phyloP scores from a whole-genome alignment of 1,140 invertebrate genomes.

The Caenorhabditis latens region DNA sequence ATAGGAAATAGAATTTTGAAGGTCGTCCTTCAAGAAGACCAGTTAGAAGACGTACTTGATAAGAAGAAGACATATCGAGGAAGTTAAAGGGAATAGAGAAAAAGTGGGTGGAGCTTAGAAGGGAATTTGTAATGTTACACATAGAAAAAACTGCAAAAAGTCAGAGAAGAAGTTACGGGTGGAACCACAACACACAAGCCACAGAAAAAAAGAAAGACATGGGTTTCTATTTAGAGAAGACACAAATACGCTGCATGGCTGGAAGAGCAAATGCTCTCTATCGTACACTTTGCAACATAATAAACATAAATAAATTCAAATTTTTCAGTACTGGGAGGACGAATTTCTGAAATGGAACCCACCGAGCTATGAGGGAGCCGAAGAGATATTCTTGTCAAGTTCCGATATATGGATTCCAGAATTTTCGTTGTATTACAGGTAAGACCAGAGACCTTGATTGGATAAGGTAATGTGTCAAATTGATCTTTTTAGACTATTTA shows the following conservation, averaged over 20 bases:
- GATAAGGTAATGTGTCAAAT: neutral
- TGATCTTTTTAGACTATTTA: neutral
- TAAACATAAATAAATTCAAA: too few species aligned
- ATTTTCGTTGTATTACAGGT: conserved; percentile 78
- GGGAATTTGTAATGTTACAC: conserved; percentile 1
- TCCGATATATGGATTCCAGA: conserved; percentile 79
- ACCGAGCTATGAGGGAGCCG: conserved; percentile 78
- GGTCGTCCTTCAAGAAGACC: conserved; percentile 21
- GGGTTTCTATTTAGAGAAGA: neutral
- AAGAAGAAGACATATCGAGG: conserved; percentile 3
- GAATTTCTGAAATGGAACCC: conserved; percentile 79
- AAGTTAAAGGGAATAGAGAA: neutral
- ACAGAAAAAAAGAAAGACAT: neutral
- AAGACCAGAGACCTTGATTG: neutral
- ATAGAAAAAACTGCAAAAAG: conserved; percentile 3
- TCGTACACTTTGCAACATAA: neutral
- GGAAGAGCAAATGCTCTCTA: neutral
- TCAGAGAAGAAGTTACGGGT: neutral
- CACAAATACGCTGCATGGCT: too few species aligned
- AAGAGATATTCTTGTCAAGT: conserved; percentile 78
- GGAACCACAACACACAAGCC: neutral
- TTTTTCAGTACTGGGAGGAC: conserved; percentile 79
- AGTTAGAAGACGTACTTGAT: neutral
- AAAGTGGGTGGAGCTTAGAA: neutral
- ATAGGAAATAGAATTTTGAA: conserved; percentile 32